Percentiles rank a stretch among this genome's conserved stretches.
Evolutionary conservation across 2,888 invertebrate species (phyloP).

Genomic region (Dione vanillae): DNA sequence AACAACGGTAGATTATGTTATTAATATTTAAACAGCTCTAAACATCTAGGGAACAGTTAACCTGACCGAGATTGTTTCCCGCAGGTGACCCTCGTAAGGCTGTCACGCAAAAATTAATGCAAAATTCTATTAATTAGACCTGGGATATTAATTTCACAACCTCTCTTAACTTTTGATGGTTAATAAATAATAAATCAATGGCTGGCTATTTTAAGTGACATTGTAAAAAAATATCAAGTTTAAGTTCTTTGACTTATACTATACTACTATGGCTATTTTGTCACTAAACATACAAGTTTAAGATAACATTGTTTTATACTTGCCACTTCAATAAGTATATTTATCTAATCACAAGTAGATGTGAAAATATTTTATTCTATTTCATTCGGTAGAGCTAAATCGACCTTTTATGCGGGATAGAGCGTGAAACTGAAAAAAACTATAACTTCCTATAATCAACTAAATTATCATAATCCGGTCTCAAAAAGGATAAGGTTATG

Average conservation of each 20-base stretch:
- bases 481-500: constrained; percentile 1
- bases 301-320: too few relatives aligned
- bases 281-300: too few relatives aligned
- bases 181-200: constrained; percentile 1
- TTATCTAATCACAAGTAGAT: too few relatives aligned
- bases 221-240: not conserved
- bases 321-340: too few relatives aligned
- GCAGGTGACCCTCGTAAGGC: not conserved
- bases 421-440: not conserved
- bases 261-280: not conserved
- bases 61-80: constrained; percentile 3
- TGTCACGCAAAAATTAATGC: constrained; percentile 20
- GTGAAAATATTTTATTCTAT: too few relatives aligned
- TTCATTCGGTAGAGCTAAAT: too few relatives aligned
- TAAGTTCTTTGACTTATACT: too few relatives aligned
- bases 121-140: constrained; percentile 9
- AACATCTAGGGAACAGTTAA: constrained; percentile 13
- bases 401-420: not conserved
- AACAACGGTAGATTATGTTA: not conserved
- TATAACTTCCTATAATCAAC: too few relatives aligned
- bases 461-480: not conserved
- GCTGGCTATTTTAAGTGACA: not conserved
- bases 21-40: not conserved
- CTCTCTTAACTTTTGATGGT: constrained; percentile 9
- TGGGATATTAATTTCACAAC: constrained; percentile 9